Evolutionary conservation across 2,113 vertebrate species (phyloP), one percentile per base, ranked within the genome.

Genomic region (Myotis brandtii): DNA sequence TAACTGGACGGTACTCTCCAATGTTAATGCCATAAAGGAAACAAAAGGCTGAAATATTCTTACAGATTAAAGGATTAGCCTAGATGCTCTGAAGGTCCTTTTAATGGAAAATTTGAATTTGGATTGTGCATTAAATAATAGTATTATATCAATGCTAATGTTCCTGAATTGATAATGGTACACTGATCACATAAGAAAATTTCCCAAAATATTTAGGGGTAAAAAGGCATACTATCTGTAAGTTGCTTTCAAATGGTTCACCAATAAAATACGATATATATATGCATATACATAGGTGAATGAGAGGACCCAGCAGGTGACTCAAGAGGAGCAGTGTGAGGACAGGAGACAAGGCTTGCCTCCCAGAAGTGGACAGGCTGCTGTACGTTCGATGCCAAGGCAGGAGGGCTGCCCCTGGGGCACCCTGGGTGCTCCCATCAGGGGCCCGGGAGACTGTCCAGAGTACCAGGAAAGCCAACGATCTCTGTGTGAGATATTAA

Each of bases 161-260:
- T 81, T 72, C 76, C 48, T 81, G 9, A 91, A 56, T 81, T 90
- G 27, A 69, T 81, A 81, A 81, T 46, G 27, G 43, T n/a, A 43
- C 34, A n/a, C 6, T 46, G 64, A 46, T 43, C 3, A 70, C 9
- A 20, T n/a, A 70, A 43, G 64, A 81, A 66, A 43, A 70, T n/a
- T 18, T 46, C 62, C 34, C 40, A 21, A 90, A 70, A 80, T 80
- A 80, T 17, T 77, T 69, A 90, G 27, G 64, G 50, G 20, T n/a
- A 43, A 89, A 70, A 64, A 9, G 76, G 30, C 48, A 52, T 32
- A 66, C 25, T 81, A 81, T 13, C 46, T 70, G 5, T 81, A 81
- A 91, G 37, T 46, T 81, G 37, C 30, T 46, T 21, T 46, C 20
- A 80, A 81, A 46, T 27, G 20, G 50, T 9, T 54, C 37, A 43